Base-by-base conservation (phyloP, 2,888 invertebrate genomes). In the Kryphioiulus occultus region DNA sequence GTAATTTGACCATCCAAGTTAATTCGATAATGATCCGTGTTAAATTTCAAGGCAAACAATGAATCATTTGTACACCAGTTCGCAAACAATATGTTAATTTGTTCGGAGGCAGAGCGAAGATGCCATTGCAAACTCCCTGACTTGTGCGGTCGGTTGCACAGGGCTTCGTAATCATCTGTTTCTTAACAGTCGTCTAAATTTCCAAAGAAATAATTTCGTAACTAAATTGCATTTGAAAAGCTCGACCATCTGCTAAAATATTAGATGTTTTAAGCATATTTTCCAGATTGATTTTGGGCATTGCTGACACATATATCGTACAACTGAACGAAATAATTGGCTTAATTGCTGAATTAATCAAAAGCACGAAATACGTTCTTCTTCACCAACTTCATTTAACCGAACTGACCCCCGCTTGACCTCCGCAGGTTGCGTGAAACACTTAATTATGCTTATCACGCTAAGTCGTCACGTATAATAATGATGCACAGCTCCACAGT, bases 41-140 rank as follows among this genome's bases (percentile, higher is more conserved):
- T 78, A 78, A 78, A 78, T 78, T 78, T 78, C 78, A 78, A 78
- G 78, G 78, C 78, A 78, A 78, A 78, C 78, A 78, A 78, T 78
- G 78, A 78, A 78, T 78, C 78, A 78, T 78, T 78, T 30, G 78
- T 78, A 78, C 78, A 78, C 78, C 30, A 30, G 30, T 78, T 78
- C 30, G 78, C 78, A 30, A 78, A 78, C 78, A 78, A 30, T 78
- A 78, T 30, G 78, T 17, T 78, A 78, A 78, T 78, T 32, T 78
- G 78, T 78, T 78, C 30, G 17, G 30, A 30, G 30, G 30, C 78
- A 78, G 1, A 30, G 30, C 78, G 30, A 15, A 32, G 78, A 78
- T 78, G 78, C 78, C 59, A n/a, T n/a, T n/a, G n/a, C n/a, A 78
- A 78, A 30, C 26, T 78, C 30, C 12, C 78, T 78, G 78, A 78